Evolutionary conservation across 2,888 invertebrate species (phyloP).

Genomic region (Autographa pulchrina): DNA sequence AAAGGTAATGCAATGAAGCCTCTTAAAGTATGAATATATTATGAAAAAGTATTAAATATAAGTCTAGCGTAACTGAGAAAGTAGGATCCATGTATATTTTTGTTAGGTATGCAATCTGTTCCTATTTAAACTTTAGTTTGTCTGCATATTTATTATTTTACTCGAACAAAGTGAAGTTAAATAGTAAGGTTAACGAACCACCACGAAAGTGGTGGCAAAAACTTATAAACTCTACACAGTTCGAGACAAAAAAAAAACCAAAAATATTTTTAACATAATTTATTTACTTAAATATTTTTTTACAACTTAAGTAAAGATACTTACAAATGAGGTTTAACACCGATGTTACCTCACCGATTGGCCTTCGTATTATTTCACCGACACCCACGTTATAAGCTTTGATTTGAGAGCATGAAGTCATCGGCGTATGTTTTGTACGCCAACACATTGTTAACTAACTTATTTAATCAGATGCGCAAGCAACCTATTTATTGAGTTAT

Average conservation of each 20-base stretch:
- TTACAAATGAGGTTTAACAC: conserved; percentile 41
- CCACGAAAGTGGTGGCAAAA: no score
- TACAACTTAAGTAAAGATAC: neutral
- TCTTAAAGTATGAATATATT: neutral
- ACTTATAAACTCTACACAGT: no score
- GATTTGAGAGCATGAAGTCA: conserved; percentile 59
- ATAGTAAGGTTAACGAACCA: no score
- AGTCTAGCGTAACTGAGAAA: neutral
- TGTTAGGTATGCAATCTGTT: no score
- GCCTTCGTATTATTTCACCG: conserved; percentile 50
- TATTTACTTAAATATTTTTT: neutral
- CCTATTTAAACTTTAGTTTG: no score
- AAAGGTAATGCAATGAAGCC: neutral
- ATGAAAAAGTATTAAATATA: neutral
- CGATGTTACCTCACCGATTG: conserved; percentile 55
- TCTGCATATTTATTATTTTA: no score
- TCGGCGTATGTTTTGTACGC: conserved; percentile 34
- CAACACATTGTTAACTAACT: conserved; percentile 48
- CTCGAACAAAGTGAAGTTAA: no score
- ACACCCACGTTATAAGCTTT: conserved; percentile 43
- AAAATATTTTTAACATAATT: no score
- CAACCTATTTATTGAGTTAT: conserved; percentile 54
- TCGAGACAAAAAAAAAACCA: no score
- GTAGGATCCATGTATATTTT: neutral
- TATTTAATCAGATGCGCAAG: conserved; percentile 62